These are phyloP conservation scores for Timandra comae DNA, from an alignment of 2,888 invertebrate genomes.

Conservation along the genomic window DNA sequence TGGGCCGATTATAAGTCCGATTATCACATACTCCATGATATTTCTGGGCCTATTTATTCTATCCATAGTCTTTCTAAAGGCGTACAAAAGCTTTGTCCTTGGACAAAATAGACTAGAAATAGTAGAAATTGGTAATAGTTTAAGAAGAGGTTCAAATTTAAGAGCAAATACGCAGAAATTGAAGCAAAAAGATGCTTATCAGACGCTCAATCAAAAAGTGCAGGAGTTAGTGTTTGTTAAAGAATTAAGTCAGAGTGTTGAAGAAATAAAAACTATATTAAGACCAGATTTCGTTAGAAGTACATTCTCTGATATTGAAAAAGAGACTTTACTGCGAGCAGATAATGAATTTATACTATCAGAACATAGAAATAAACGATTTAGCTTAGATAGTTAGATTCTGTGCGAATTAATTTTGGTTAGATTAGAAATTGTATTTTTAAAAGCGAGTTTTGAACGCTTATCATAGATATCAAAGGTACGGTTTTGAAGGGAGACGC, in stretches of 20 bases:
- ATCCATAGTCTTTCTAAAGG: constrained; percentile 81
- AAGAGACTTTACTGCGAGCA: constrained; percentile 52
- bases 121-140: constrained; percentile 84
- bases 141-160: constrained; percentile 80
- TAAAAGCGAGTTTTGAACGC: too few species aligned
- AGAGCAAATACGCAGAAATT: constrained; percentile 78
- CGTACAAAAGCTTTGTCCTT: constrained; percentile 85
- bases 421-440: too few species aligned
- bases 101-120: constrained; percentile 83
- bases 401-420: constrained; percentile 5
- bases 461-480: too few species aligned
- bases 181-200: constrained; percentile 75
- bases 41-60: constrained; percentile 81
- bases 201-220: constrained; percentile 34
- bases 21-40: constrained; percentile 84
- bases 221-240: constrained; percentile 44
- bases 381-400: constrained; percentile 31
- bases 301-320: constrained; percentile 46
- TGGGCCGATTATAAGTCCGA: constrained; percentile 82
- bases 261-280: constrained; percentile 42
- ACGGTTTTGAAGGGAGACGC: too few species aligned
- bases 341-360: constrained; percentile 62
- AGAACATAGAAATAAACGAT: constrained; percentile 40
- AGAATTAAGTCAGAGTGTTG: constrained; percentile 44
- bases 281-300: constrained; percentile 50